A percentile compares a stretch with the other conserved stretches of the same genome.
These are phyloP conservation scores for Hyposoter dolosus DNA, from an alignment of 2,888 invertebrate species.

Conservation along the genomic window DNA sequence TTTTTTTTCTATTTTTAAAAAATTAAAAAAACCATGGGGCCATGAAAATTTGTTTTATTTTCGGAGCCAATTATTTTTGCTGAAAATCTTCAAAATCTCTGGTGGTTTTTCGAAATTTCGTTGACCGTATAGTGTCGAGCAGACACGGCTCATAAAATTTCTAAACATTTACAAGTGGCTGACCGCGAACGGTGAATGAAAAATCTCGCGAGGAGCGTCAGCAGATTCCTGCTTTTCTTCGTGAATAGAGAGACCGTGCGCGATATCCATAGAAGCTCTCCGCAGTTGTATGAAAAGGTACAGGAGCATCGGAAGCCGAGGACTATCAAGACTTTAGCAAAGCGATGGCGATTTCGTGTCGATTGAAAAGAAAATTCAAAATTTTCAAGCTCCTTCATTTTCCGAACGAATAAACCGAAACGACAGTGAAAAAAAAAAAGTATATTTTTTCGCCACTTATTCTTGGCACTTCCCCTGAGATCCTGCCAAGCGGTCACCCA, in stretches of 20 bases:
- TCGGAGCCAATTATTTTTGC: too few species aligned
- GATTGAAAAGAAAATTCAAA: neutral
- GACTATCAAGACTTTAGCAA: conserved; percentile 44
- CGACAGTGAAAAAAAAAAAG: neutral
- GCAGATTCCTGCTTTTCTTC: neutral
- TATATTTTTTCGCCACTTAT: neutral
- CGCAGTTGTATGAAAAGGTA: conserved; percentile 36
- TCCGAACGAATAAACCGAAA: neutral
- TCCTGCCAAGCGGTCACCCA: too few species aligned
- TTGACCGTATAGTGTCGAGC: neutral
- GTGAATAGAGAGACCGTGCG: conserved; percentile 46
- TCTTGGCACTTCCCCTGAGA: too few species aligned
- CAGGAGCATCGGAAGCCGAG: conserved; percentile 53
- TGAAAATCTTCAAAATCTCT: neutral
- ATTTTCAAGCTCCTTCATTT: neutral
- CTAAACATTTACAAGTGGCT: conserved; percentile 34
- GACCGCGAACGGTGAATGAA: conserved; percentile 61
- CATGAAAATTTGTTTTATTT: too few species aligned
- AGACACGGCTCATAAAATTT: conserved; percentile 4
- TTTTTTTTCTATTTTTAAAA: neutral
- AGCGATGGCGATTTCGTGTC: conserved; percentile 1
- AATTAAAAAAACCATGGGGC: too few species aligned
- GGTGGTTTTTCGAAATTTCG: conserved; percentile 39
- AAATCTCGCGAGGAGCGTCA: conserved; percentile 36
- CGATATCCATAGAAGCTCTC: conserved; percentile 13